phyloP scores from a whole-genome alignment of 2,113 vertebrate species.

The Aspidoscelis tigris region DNA sequence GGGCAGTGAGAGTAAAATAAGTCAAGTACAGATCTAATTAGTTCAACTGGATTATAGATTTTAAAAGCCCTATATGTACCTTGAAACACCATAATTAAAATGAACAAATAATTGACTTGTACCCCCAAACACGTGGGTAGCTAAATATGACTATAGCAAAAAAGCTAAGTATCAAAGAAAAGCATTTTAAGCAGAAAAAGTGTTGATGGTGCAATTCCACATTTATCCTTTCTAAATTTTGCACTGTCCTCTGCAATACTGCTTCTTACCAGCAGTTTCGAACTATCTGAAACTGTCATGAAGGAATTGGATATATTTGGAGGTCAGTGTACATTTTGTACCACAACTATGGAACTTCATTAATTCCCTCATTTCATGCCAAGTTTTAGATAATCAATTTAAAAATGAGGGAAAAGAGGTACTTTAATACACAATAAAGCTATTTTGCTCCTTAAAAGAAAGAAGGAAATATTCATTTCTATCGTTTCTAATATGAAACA shows the following conservation, averaged over 20 bases:
- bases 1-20: background rate
- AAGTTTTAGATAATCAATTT: background rate
- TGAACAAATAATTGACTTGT: background rate
- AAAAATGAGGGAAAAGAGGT: slow-evolving; percentile 20
- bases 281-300: slow-evolving; percentile 1
- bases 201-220: background rate
- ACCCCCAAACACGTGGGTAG: background rate
- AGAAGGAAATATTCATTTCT: background rate
- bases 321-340: slow-evolving; percentile 14
- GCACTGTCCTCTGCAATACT: slow-evolving; percentile 24
- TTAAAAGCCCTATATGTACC: background rate
- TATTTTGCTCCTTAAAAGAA: background rate
- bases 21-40: background rate
- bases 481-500: slow-evolving; percentile 38
- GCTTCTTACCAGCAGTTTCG: slow-evolving; percentile 21
- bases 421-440: background rate
- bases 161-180: slow-evolving; percentile 24
- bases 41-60: background rate
- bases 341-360: slow-evolving; percentile 26
- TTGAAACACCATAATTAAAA: slow-evolving; percentile 3
- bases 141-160: slow-evolving; percentile 8
- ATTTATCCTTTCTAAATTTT: slow-evolving; percentile 37
- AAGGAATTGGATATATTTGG: slow-evolving; percentile 13
- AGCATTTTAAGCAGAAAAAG: slow-evolving; percentile 39
- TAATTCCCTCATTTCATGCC: background rate